Evolutionary conservation across 2,888 invertebrate genomes (phyloP), one percentile per base, ranked within the genome.

Genomic region (Clistopyga incitator): DNA sequence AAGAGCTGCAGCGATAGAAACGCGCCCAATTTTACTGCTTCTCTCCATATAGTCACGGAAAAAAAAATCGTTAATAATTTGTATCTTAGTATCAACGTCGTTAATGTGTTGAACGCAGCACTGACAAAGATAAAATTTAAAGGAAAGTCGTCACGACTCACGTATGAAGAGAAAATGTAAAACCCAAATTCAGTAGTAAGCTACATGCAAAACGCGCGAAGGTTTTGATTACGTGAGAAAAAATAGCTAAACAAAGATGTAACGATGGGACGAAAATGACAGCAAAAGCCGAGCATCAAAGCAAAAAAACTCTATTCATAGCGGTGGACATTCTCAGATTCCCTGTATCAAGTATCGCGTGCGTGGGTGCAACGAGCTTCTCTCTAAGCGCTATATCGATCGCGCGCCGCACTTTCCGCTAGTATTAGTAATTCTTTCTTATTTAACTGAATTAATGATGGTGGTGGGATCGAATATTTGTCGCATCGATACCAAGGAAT

Each of bases 351-450:
- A 15, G 23, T 67, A 59, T 38, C 23, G 50, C 68, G 87, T 86
- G 89, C 88, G 89, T 89, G 87, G 88, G 87, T 88, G 88, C 87
- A 90, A 90, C 89, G 89, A 89, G 87, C 88, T 88, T 87, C 64
- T 3, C 34, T 87, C 89, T 88, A 89, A 92, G 90, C 89, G 89
- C 88, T 88, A 88, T 90, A 91, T 91, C 88, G 90, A 91, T 92
- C 90, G 90, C 88, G n/a, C 18, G 87, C 86, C 85, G 71, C 71
- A 75, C 81, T 85, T 84, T 70, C 79, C 82, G 85, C 85, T 84
- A 86, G 74, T 77, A 76, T 29, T 56, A 4, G 1, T 29, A 15
- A 13, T 15, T 20, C 42, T 29, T 23, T 38, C n/a, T 50, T 6
- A 47, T 50, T 61, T 47, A 4, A n/a, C 18, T 47, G 29, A 15